Base-by-base conservation (phyloP, 2,113 vertebrate species). In the Mobula hypostoma region DNA sequence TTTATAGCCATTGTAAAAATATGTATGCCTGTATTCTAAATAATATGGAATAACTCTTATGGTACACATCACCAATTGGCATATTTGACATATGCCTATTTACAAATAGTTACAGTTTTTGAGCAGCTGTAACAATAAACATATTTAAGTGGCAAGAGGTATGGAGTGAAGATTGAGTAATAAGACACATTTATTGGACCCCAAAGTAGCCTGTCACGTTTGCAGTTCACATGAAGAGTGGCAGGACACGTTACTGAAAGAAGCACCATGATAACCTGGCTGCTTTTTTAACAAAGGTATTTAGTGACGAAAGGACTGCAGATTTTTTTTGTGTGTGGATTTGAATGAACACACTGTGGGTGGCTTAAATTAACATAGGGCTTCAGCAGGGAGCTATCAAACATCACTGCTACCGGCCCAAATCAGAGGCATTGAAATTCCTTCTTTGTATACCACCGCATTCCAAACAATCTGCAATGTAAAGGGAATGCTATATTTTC, bases 171-270 rank as follows among this genome's bases (percentile, higher is more conserved):
- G 74, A 76, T 48, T 74, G 90, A 92, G 90, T 68, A 48, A 40
- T 92, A 9, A 70, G 70, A 93, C 17, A 9, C 70, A 76, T 48
- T 76, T 93, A 40, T 48, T 11, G 29, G 56, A 29, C 21, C 21
- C 48, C 8, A 48, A 76, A 94, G 80, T 94, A 68, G 63, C 91
- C 17, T 1, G 32, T 91, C 58, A 74, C 94, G 27, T 36, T 48
- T 82, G 40, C 29, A 87, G 19, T 93, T 95, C 85, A 74, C 94
- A 61, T 70, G 94, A 94, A 94, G 94, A 93, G 21, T 77, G 5
- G 29, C 56, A 94, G 94, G 95, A 94, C 95, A 95, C 82, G 79
- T 94, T 92, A 95, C 91, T 85, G 94, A 61, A 94, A 95, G 94
- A 48, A 94, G n/a, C 83, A 24, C 74, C 12, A 90, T 94, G 48